These are phyloP conservation scores for Idris sp. DNA, from an alignment of 1,140 invertebrate genomes.

Conservation along the genomic window DNA sequence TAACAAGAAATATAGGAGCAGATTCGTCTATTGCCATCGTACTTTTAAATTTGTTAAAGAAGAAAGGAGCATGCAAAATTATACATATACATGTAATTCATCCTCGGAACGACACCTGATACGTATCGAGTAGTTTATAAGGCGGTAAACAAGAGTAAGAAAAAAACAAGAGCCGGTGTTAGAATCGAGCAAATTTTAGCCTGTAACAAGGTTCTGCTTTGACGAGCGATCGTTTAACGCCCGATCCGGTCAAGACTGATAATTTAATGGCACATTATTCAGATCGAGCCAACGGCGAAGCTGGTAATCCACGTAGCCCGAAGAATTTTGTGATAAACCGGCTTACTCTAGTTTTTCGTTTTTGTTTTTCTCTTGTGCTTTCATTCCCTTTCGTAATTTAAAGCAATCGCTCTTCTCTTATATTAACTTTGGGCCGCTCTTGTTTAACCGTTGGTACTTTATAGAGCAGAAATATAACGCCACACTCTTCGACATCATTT, in stretches of 20 bases:
- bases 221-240: slow-evolving; percentile 67
- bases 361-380: slow-evolving; percentile 52
- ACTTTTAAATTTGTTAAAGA: slow-evolving; percentile 2
- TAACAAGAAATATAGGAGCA: too few species aligned
- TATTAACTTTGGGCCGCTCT: slow-evolving; percentile 60
- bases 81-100: slow-evolving; percentile 49
- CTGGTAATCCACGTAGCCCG: slow-evolving; percentile 66
- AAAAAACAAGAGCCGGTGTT: slow-evolving; percentile 19
- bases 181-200: slow-evolving; percentile 24
- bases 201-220: slow-evolving; percentile 42
- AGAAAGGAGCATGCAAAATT: slow-evolving; percentile 10
- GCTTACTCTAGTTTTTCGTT: slow-evolving; percentile 45
- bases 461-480: slow-evolving; percentile 39
- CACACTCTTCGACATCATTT: slow-evolving; percentile 58
- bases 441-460: slow-evolving; percentile 48
- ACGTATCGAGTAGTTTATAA: slow-evolving; percentile 37
- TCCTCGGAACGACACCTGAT: slow-evolving; percentile 40
- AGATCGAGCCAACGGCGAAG: slow-evolving; percentile 66
- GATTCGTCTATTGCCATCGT: too few species aligned
- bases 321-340: slow-evolving; percentile 65
- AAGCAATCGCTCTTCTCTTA: slow-evolving; percentile 48
- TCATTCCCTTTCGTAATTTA: slow-evolving; percentile 50
- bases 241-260: slow-evolving; percentile 63
- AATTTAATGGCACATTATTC: slow-evolving; percentile 72
- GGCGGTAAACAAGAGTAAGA: too few species aligned